Evolutionary conservation across 2,797 vertebrate genomes (phyloP).

Genomic region (Simalia tracyae): DNA sequence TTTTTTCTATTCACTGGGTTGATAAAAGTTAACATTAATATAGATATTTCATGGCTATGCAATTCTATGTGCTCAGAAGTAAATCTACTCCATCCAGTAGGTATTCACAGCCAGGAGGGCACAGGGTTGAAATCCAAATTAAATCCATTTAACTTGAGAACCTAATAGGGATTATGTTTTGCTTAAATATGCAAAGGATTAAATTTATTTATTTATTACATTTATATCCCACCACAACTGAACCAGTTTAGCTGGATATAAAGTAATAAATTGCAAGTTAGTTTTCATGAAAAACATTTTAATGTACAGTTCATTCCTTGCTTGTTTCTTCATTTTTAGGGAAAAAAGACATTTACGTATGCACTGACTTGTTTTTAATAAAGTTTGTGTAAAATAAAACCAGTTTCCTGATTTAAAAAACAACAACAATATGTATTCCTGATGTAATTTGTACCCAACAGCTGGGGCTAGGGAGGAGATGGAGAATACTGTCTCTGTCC

Average conservation of each 20-base stretch:
- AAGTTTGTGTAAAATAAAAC: background rate
- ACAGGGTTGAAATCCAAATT: background rate
- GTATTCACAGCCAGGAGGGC: background rate
- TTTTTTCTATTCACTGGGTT: rapidly evolving
- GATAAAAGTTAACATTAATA: background rate
- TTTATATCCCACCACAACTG: background rate
- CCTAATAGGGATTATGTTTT: background rate
- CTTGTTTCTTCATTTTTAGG: background rate
- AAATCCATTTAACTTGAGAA: background rate
- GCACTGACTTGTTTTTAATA: background rate
- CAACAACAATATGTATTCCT: background rate
- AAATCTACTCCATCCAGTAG: background rate
- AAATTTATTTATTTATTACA: background rate
- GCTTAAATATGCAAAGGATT: background rate
- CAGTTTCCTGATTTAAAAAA: background rate
- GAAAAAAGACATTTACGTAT: background rate
- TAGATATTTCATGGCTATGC: background rate
- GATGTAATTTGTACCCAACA: background rate
- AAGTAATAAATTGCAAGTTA: background rate
- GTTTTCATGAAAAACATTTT: background rate
- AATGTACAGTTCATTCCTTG: background rate
- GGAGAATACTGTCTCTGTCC: background rate
- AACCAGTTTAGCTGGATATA: background rate
- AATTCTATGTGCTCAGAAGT: background rate
- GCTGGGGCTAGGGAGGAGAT: too few species aligned